A percentile compares a stretch with the other conserved stretches of the same genome.
phyloP scores from a whole-genome alignment of 2,113 vertebrate genomes.

The Galeopterus variegatus region DNA sequence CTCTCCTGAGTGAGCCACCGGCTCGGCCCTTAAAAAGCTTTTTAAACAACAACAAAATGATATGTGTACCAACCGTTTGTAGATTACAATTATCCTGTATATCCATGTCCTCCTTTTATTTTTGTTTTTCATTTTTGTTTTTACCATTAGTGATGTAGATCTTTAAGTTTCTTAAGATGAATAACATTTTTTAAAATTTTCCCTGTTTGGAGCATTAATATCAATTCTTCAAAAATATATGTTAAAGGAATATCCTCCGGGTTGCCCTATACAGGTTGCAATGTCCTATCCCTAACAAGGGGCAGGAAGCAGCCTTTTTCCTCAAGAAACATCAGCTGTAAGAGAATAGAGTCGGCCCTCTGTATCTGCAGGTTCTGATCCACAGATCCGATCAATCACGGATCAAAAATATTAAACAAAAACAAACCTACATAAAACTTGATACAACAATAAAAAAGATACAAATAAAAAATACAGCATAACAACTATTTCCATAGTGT shows the following conservation, averaged over 20 bases:
- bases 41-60: not conserved
- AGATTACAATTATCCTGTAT: not conserved
- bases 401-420: no score
- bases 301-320: rapidly evolving
- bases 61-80: not conserved
- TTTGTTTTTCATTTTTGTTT: not conserved
- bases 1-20: no score
- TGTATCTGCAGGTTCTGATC: no score
- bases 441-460: no score
- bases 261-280: not conserved
- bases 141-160: not conserved
- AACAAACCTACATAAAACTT: no score
- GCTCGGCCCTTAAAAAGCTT: no score
- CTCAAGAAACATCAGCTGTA: not conserved
- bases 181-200: not conserved
- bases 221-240: not conserved
- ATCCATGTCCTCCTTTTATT: not conserved
- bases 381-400: no score
- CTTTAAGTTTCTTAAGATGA: not conserved
- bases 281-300: not conserved
- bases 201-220: not conserved
- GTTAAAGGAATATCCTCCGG: rapidly evolving
- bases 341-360: not conserved
- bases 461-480: no score
- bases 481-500: no score